Base-by-base conservation (phyloP, 1,140 invertebrate genomes). In the Heliconius melpomene region DNA sequence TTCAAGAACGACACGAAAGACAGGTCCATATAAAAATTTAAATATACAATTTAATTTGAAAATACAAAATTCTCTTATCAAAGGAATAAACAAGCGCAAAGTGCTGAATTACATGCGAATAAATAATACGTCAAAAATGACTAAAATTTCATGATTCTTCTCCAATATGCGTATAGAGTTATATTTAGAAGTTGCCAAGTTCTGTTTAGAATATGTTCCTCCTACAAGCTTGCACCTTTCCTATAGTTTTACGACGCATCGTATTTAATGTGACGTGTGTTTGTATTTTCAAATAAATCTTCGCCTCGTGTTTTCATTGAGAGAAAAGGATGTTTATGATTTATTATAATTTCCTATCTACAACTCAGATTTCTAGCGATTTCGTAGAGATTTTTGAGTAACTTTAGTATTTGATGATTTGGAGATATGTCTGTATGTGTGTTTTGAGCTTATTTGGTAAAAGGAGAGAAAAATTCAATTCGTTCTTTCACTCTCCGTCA, bases 151-250 rank as follows among this genome's bases (percentile, higher is more conserved):
- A 5, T 26, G 26, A 66, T 66, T 66, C 23, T 66, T 66, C 29
- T 66, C 60, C 60, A 66, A 66, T 66, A 26, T 66, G 3, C 13
- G 23, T 72, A 16, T 72, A 52, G 50, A 52, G 50, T 7, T 52
- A 38, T 38, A 36, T 72, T 38, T 72, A 75, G 77, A 83, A 13
- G 60, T 82, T 93, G 91, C 90, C 91, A 93, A 91, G 60, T 66
- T 66, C 23, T 66, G 60, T 66, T 66, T 66, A 66, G 60, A 66
- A 66, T 29, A 66, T n/a, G 26, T 66, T 23, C 23, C 60, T 26
- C 90, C 87, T 85, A 87, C 87, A 88, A 91, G 89, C 89, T 89
- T 86, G 85, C 89, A 90, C 89, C 88, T 89, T 89, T 89, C 87
- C 88, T 84, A 91, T 90, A 88, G 86, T 88, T 90, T 90, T 89